phyloP scores from a whole-genome alignment of 2,113 vertebrate genomes.

The Sula dactylatra region DNA sequence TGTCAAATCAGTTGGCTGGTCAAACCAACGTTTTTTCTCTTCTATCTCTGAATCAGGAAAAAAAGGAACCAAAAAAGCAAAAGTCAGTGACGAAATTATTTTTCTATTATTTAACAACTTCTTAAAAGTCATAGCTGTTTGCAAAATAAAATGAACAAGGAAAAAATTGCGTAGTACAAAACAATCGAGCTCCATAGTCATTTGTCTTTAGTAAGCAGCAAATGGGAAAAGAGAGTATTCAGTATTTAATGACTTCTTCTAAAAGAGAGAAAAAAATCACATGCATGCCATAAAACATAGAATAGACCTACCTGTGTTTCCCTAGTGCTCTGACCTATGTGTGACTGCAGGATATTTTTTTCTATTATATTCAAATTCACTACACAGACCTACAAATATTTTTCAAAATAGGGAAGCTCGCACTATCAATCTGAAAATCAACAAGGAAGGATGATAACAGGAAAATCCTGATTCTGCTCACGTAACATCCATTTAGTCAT shows the following conservation, averaged over 20 bases:
- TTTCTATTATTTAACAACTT: neutral
- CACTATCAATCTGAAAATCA: neutral
- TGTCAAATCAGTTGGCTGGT: neutral
- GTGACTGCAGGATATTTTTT: neutral
- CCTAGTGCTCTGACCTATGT: neutral
- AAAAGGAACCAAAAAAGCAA: neutral
- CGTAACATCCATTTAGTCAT: neutral
- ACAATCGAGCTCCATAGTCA: neutral
- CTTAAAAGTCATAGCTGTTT: neutral
- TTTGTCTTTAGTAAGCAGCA: neutral
- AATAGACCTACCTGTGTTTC: neutral
- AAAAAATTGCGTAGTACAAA: neutral
- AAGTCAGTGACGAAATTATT: neutral
- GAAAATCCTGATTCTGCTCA: neutral
- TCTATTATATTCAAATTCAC: neutral
- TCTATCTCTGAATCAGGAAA: neutral
- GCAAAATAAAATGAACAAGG: neutral
- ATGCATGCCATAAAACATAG: neutral
- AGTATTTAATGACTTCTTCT: neutral
- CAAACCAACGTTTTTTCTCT: fast-evolving
- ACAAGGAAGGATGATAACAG: neutral
- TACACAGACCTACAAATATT: neutral
- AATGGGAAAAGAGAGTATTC: neutral
- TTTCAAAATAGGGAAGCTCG: neutral
- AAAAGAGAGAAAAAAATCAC: neutral